A percentile compares a stretch with the other conserved stretches of the same genome.
Evolutionary conservation across 1,140 invertebrate species (phyloP).

Genomic region (Macrotrachela quadricornifera): DNA sequence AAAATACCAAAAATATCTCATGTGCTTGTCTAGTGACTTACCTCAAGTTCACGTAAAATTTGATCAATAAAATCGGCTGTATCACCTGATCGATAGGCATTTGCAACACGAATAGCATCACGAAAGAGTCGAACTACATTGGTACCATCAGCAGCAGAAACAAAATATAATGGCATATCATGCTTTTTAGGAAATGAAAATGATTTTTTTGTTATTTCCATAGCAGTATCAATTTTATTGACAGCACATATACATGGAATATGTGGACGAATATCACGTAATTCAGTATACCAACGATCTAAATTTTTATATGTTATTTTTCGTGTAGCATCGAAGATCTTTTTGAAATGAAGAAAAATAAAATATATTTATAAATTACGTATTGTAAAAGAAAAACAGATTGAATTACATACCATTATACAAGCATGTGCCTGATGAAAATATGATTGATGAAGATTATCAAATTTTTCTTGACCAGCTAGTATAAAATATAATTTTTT

Average conservation of each 20-base stretch:
- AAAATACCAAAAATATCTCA: too few relatives aligned
- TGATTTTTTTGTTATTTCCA: constrained; percentile 33
- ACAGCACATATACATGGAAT: constrained; percentile 39
- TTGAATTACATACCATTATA: constrained; percentile 23
- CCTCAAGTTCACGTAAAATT: constrained; percentile 37
- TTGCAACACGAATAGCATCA: constrained; percentile 36
- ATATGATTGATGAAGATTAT: constrained; percentile 39
- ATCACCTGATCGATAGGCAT: constrained; percentile 35
- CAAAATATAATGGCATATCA: constrained; percentile 39
- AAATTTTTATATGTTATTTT: constrained; percentile 42
- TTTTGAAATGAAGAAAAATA: constrained; percentile 10
- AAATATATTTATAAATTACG: neutral
- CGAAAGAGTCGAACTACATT: constrained; percentile 41
- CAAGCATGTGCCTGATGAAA: constrained; percentile 42
- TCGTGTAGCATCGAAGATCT: constrained; percentile 39
- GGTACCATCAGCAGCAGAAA: constrained; percentile 41
- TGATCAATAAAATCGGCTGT: constrained; percentile 39
- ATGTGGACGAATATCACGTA: constrained; percentile 36
- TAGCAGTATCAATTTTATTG: constrained; percentile 42
- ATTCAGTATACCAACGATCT: constrained; percentile 36
- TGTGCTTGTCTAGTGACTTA: constrained; percentile 11
- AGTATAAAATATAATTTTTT: constrained; percentile 28
- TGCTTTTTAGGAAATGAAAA: constrained; percentile 39
- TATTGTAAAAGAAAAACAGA: too few relatives aligned
- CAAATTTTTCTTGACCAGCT: constrained; percentile 40